Evolutionary conservation across 2,888 invertebrate species (phyloP).

Genomic region (Nymphalis c-album): DNA sequence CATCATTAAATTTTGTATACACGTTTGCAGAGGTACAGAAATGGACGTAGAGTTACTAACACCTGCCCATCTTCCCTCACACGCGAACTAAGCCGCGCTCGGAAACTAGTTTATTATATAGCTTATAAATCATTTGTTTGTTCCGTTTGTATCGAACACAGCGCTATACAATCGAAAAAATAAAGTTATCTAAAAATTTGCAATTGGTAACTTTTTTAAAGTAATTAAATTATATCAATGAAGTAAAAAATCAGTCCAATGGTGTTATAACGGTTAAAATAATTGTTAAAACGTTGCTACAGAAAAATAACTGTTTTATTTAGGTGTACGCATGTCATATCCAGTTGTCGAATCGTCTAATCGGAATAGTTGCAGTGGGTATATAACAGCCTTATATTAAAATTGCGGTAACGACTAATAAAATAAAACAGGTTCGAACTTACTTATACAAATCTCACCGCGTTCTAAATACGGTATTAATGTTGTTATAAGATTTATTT

Average conservation of each 20-base stretch:
- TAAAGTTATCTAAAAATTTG: background rate
- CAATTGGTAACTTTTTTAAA: background rate
- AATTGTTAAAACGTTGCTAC: slow-evolving; percentile 4
- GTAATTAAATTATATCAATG: slow-evolving; percentile 1
- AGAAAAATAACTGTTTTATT: slow-evolving; percentile 4
- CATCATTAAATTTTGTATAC: too few species aligned
- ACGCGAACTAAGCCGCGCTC: too few species aligned
- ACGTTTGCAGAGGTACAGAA: too few species aligned
- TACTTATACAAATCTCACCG: background rate
- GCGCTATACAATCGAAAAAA: background rate
- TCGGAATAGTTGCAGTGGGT: background rate
- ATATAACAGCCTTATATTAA: background rate
- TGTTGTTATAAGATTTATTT: too few species aligned
- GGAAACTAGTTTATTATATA: too few species aligned
- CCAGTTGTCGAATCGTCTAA: background rate
- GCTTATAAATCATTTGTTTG: too few species aligned
- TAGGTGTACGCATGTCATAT: background rate
- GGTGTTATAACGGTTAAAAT: slow-evolving; percentile 4
- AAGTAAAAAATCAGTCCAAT: slow-evolving; percentile 4
- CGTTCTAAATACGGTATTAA: background rate
- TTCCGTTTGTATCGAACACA: too few species aligned
- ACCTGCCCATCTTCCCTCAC: too few species aligned
- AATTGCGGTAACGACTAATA: background rate
- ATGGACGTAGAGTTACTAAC: too few species aligned
- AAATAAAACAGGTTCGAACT: slow-evolving; percentile 5